These are phyloP conservation scores for Epinotia nisella DNA, from an alignment of 2,888 invertebrate species.

Conservation along the genomic window DNA sequence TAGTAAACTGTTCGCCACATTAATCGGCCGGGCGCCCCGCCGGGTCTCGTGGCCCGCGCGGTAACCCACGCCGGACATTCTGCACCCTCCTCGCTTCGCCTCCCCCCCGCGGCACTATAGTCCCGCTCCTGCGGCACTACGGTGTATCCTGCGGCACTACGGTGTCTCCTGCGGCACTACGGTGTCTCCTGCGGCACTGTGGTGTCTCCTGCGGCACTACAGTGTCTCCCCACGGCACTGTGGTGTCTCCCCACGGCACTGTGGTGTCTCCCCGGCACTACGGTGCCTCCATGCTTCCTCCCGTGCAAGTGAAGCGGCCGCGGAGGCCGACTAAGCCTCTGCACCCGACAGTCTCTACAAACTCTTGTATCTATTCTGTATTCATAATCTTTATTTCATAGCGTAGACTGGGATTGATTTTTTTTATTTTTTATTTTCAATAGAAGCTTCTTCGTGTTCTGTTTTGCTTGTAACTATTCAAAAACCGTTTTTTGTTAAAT, in stretches of 20 bases:
- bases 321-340: slow-evolving; percentile 20
- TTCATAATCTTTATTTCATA: slow-evolving; percentile 22
- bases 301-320: slow-evolving; percentile 9
- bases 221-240: background rate
- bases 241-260: background rate
- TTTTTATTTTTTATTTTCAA: background rate
- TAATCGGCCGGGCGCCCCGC: slow-evolving; percentile 35
- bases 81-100: slow-evolving; percentile 22
- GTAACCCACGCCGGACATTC: slow-evolving; percentile 48
- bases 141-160: background rate
- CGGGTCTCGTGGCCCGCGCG: slow-evolving; percentile 46
- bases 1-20: slow-evolving; percentile 31
- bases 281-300: background rate
- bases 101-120: background rate
- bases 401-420: slow-evolving; percentile 27
- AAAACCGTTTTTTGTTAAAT: background rate
- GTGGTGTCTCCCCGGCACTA: background rate
- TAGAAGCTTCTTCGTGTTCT: background rate
- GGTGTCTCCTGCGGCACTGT: background rate
- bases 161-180: background rate
- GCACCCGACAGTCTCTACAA: slow-evolving; percentile 21
- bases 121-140: slow-evolving; percentile 26
- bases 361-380: slow-evolving; percentile 27
- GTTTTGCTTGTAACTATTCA: background rate
- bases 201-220: background rate